phyloP scores from a whole-genome alignment of 2,113 vertebrate genomes.

The Corythaeola cristata region DNA sequence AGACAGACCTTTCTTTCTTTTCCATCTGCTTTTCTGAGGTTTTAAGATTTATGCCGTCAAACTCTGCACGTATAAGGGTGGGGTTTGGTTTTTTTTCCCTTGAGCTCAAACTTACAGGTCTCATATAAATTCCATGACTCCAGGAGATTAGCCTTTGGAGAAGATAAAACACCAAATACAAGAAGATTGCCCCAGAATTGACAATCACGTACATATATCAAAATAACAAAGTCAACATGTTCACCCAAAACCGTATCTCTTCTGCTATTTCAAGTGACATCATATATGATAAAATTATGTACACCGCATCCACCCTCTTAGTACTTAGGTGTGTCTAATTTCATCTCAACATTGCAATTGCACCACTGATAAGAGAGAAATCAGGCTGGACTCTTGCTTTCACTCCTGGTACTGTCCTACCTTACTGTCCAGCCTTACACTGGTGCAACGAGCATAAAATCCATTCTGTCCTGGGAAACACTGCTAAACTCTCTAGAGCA shows the following conservation, averaged over 20 bases:
- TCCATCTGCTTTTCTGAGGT: slow-evolving; percentile 46
- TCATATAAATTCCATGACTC: slow-evolving; percentile 2
- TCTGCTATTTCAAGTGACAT: neutral
- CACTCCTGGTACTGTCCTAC: neutral
- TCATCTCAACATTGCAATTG: neutral
- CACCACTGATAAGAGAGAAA: neutral
- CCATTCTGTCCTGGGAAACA: neutral
- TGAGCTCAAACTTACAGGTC: neutral
- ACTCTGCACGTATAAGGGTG: neutral
- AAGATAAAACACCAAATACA: neutral
- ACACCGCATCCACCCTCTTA: neutral
- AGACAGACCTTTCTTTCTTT: slow-evolving; percentile 45
- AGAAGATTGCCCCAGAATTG: neutral
- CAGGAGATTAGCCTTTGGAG: neutral
- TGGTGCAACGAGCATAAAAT: neutral
- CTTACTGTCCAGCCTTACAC: neutral
- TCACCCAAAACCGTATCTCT: neutral
- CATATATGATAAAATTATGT: neutral
- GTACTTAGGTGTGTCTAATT: neutral
- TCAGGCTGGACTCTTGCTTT: neutral
- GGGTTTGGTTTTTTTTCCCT: neutral
- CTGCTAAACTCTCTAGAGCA: neutral
- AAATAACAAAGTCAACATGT: neutral
- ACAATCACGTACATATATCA: neutral
- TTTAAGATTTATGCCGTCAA: slow-evolving; percentile 46